Conservation (phyloP, 2,888 invertebrate genomes). For the Rhodophaea formosa region DNA sequence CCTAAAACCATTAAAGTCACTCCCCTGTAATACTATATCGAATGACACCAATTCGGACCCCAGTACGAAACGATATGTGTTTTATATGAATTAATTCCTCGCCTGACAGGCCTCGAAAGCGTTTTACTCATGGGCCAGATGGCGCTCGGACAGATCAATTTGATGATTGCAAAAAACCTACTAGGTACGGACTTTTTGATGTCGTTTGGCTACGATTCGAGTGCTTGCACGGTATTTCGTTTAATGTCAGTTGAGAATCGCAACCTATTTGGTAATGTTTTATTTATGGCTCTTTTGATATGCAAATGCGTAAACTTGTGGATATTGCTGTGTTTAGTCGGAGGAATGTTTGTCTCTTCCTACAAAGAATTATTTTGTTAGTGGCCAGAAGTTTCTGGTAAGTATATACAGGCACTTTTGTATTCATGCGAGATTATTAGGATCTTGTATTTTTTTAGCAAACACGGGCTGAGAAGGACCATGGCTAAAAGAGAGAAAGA, state of each 20-base stretch:
- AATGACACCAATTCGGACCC: slow-evolving; percentile 39
- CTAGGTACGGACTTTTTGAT: slow-evolving; percentile 66
- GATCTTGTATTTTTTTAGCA: too few relatives aligned
- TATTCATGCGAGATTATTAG: too few relatives aligned
- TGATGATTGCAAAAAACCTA: slow-evolving; percentile 77
- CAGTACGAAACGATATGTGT: slow-evolving; percentile 57
- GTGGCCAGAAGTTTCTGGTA: too few relatives aligned
- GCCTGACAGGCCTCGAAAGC: slow-evolving; percentile 72
- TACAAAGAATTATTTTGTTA: not conserved
- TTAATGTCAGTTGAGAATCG: slow-evolving; percentile 29
- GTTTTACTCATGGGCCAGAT: slow-evolving; percentile 78
- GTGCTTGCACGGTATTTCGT: slow-evolving; percentile 45
- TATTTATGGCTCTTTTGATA: slow-evolving; percentile 16
- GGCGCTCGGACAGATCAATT: slow-evolving; percentile 79
- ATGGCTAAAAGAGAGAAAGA: too few relatives aligned
- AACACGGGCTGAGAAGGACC: too few relatives aligned
- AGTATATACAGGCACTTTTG: too few relatives aligned
- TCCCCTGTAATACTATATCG: slow-evolving; percentile 23
- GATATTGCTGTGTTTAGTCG: slow-evolving; percentile 5
- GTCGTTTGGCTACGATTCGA: slow-evolving; percentile 50
- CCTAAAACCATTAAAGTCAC: slow-evolving; percentile 16
- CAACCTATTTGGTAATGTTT: slow-evolving; percentile 20
- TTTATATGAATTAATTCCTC: slow-evolving; percentile 80
- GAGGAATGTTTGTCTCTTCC: slow-evolving; percentile 1
- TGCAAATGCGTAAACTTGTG: slow-evolving; percentile 1